Base-by-base conservation (phyloP, 2,888 invertebrate species). In the Notodonta ziczac region DNA sequence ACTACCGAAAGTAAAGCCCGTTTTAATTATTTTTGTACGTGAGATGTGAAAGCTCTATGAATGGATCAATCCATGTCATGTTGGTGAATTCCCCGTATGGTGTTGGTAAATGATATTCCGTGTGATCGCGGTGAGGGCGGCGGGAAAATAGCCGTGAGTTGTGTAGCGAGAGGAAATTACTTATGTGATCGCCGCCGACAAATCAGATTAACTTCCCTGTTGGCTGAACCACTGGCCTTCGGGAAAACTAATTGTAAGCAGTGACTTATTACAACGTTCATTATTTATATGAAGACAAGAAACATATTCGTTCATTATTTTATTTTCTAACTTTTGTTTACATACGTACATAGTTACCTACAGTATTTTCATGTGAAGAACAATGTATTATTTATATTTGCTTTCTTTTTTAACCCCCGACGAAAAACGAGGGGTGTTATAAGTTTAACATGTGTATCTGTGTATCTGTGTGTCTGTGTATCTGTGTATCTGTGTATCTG, bases 131-230 rank as follows among this genome's bases (percentile, higher is more conserved):
- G 48, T 40, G 57, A 53, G 63, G 58, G 65, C 16, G 59, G 63
- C 32, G 61, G 55, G 64, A 67, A 72, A 72, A 74, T 69, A 73
- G 69, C 75, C 70, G 54, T 64, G 70, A 63, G 72, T 63, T 56
- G 32, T 60, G 62, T 65, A 51, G 56, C 63, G 58, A 61, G 61
- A 54, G 59, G 60, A 62, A 73, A 74, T 74, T 81, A n/a, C n/a
- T n/a, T n/a, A 79, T 80, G 78, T 77, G 74, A 73, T 77, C 66
- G 54, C 55, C 61, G 65, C 63, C 62, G 62, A 69, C 72, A 77
- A 75, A 81, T 73, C 66, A 67, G 74, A 81, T 83, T 77, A 77
- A 67, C 63, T 67, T 52, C 62, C 58, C 62, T 63, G 66, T 71
- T 70, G 71, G 64, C 68, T 54, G 59, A 35, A 53, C 13, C 63